Conservation (phyloP, 2,797 vertebrate genomes). For the Phrynocephalus forsythii region DNA sequence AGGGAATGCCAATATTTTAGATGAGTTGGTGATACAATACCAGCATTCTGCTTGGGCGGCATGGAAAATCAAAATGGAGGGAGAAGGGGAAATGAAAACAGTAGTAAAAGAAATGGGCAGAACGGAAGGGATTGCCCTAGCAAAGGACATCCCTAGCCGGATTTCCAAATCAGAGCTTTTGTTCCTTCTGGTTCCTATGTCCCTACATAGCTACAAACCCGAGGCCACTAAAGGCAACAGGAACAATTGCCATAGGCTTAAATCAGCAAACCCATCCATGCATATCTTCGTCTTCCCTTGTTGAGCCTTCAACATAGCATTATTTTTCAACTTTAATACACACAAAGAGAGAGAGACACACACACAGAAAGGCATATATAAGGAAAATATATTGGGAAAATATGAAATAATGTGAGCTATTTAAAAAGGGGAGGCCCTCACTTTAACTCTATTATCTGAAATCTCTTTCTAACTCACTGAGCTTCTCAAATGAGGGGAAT, state of each 20-base stretch:
- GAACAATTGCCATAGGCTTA: neutral
- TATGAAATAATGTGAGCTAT: neutral
- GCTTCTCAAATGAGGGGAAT: constrained; percentile 36
- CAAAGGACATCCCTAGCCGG: too few species aligned
- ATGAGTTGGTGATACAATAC: neutral
- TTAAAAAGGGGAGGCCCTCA: neutral
- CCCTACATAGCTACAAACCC: neutral
- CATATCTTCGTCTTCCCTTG: neutral
- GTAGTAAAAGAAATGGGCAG: neutral
- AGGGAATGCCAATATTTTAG: neutral
- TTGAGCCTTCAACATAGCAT: constrained; percentile 12
- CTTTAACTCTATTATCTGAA: constrained; percentile 47
- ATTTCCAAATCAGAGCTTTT: neutral
- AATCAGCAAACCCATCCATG: constrained; percentile 5
- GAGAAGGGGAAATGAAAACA: neutral
- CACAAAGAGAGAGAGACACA: too few species aligned
- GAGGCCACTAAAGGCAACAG: neutral
- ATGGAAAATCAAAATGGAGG: neutral
- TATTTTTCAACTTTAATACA: neutral
- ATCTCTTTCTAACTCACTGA: constrained; percentile 21
- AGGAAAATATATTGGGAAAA: neutral
- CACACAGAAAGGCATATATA: too few species aligned
- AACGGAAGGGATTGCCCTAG: too few species aligned
- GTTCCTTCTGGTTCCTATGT: too few species aligned
- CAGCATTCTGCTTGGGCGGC: too few species aligned